Percentiles rank a stretch among this genome's conserved stretches.
These are phyloP conservation scores for Leptopilina boulardi DNA, from an alignment of 1,140 invertebrate species.

Conservation along the genomic window DNA sequence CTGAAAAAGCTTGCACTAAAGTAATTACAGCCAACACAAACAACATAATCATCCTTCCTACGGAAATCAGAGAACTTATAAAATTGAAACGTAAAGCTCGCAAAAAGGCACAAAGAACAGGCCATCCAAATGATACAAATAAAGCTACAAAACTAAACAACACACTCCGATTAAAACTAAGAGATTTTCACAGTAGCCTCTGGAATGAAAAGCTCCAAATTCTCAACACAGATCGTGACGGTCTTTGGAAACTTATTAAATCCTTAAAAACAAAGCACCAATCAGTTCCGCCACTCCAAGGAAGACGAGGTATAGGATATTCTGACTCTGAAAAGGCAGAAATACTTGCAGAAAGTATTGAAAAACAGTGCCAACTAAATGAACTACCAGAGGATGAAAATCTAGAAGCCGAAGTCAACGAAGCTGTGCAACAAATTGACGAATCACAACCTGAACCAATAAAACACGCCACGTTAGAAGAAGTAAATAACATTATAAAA, in stretches of 20 bases:
- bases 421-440: neutral
- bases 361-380: neutral
- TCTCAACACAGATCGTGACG: neutral
- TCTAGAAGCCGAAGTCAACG: neutral
- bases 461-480: conserved; percentile 30
- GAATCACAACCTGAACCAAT: no score
- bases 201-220: no score
- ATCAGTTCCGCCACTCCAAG: no score
- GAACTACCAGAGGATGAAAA: neutral
- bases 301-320: neutral
- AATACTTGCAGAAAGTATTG: neutral
- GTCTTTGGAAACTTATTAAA: neutral
- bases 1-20: neutral
- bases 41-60: neutral
- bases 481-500: conserved; percentile 58
- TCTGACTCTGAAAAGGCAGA: neutral
- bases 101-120: neutral
- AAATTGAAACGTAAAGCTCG: neutral
- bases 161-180: neutral
- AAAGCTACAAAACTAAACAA: no score
- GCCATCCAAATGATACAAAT: no score
- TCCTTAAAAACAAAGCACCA: neutral
- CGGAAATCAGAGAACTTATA: neutral
- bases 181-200: no score
- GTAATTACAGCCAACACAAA: neutral